These are phyloP conservation scores for Pheosia gnoma DNA, from an alignment of 2,888 invertebrate genomes.

Conservation along the genomic window DNA sequence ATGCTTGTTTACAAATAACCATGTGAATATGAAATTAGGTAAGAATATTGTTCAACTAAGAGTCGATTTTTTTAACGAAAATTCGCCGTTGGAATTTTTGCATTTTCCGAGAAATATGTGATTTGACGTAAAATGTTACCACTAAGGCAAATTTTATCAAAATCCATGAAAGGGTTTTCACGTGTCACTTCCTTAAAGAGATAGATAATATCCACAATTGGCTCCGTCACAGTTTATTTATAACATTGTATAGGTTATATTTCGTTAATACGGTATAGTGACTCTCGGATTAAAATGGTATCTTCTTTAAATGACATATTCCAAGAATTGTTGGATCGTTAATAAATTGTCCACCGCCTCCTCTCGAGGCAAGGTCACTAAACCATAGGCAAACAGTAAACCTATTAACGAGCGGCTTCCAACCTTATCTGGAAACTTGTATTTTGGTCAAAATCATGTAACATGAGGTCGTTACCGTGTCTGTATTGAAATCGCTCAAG, in stretches of 20 bases:
- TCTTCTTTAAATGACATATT: not conserved
- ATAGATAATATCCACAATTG: too few relatives aligned
- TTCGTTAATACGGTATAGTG: too few relatives aligned
- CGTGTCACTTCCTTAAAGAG: too few relatives aligned
- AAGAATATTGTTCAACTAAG: not conserved
- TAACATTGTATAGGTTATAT: too few relatives aligned
- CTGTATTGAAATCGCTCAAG: constrained; percentile 19
- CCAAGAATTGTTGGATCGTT: constrained; percentile 6
- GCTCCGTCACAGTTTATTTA: too few relatives aligned
- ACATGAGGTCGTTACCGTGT: constrained; percentile 23
- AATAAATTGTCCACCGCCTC: constrained; percentile 19
- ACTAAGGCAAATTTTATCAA: too few relatives aligned
- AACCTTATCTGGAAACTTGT: constrained; percentile 58
- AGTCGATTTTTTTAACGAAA: too few relatives aligned
- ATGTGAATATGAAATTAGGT: not conserved
- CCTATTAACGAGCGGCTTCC: constrained; percentile 46
- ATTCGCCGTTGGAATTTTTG: not conserved
- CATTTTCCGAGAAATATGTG: too few relatives aligned
- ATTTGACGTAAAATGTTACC: too few relatives aligned
- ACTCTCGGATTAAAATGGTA: not conserved
- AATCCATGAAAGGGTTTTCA: too few relatives aligned
- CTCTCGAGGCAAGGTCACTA: constrained; percentile 49
- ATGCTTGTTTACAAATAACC: constrained; percentile 3
- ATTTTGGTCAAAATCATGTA: constrained; percentile 38
- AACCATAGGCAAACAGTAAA: constrained; percentile 32